Evolutionary conservation across 2,113 vertebrate genomes (phyloP).

Genomic region (Nothoprocta perdicaria): DNA sequence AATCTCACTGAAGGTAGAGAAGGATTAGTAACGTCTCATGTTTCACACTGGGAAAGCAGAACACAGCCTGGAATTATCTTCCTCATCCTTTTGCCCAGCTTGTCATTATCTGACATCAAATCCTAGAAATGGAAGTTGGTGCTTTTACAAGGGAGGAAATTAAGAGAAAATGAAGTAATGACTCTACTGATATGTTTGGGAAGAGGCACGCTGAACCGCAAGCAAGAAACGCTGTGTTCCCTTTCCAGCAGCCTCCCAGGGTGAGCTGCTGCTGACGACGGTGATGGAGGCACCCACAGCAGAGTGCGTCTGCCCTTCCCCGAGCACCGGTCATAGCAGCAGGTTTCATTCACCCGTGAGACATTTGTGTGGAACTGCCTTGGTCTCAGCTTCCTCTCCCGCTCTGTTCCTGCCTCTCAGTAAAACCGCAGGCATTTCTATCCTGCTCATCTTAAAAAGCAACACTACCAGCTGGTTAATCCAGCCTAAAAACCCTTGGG

Average conservation of each 20-base stretch:
- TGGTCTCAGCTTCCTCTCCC: neutral
- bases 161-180: neutral
- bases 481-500: neutral
- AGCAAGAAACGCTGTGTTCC: neutral
- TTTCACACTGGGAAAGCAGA: neutral
- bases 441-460: neutral
- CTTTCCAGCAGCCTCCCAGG: neutral
- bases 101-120: neutral
- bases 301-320: neutral
- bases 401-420: neutral
- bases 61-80: rapidly evolving
- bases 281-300: rapidly evolving
- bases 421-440: neutral
- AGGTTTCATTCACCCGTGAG: neutral
- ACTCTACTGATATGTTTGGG: rapidly evolving
- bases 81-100: neutral
- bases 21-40: neutral
- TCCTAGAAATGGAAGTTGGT: neutral
- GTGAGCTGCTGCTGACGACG: rapidly evolving
- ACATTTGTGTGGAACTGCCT: neutral
- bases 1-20: neutral
- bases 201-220: neutral
- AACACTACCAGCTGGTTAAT: neutral
- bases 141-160: neutral
- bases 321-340: neutral